Percentiles rank a stretch among this genome's conserved stretches.
Evolutionary conservation across 2,113 vertebrate genomes (phyloP).

Genomic region (Cygnus buccinator): DNA sequence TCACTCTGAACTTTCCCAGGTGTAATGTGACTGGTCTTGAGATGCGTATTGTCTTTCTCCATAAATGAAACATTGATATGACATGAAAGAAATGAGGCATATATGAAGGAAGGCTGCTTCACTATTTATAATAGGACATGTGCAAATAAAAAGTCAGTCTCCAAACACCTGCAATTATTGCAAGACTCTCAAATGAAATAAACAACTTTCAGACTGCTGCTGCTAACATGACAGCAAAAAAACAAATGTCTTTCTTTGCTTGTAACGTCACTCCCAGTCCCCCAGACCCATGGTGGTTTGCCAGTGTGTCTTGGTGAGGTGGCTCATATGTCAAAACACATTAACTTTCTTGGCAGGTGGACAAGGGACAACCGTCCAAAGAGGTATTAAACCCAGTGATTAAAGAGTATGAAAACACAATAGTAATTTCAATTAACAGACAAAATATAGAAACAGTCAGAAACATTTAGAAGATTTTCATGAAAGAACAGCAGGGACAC

Average conservation of each 20-base stretch:
- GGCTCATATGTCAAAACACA: background rate
- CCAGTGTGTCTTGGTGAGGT: background rate
- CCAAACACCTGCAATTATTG: background rate
- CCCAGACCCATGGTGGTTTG: background rate
- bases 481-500: background rate
- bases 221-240: background rate
- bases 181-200: background rate
- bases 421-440: background rate
- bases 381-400: background rate
- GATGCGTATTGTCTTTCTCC: background rate
- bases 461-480: background rate
- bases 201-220: background rate
- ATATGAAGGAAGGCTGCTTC: background rate
- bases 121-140: background rate
- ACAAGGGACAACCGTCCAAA: background rate
- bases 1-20: background rate
- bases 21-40: background rate
- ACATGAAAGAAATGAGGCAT: background rate
- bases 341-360: background rate
- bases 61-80: background rate
- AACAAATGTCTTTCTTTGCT: background rate
- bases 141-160: background rate
- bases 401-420: background rate
- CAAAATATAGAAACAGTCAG: background rate
- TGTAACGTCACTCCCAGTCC: background rate